Base-by-base conservation (phyloP, 2,113 vertebrate genomes). In the Poeciliopsis retropinna region DNA sequence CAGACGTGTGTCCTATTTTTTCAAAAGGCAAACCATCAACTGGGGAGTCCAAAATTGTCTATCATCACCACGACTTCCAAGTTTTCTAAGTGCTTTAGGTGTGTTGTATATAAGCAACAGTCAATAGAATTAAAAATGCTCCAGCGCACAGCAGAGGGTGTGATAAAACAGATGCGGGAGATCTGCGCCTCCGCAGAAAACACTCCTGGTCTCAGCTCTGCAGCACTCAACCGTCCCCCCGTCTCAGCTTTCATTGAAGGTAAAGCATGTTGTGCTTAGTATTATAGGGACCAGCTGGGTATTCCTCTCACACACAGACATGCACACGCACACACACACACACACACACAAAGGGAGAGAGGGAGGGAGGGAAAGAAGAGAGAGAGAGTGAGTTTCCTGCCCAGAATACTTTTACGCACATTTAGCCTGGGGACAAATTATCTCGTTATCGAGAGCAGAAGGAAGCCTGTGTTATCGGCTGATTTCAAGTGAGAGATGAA, bases 271-370 rank as follows among this genome's bases (percentile, higher is more conserved):
- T 83, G 89, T 88, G 89, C 90, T 89, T 89, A 82, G 87, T 92
- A 89, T 93, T 94, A 94, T 94, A 94, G 90, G 90, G 91, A 92
- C 87, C 90, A 90, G 88, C 88, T 85, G 90, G 85, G 76, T 92
- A 84, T 82, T 88, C 76, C 89, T 88, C 88, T 47, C 47, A 30
- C 64, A 31, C 70, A 0, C 73, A 41, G 39, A 54, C 61, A 71
- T 61, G 34, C 67, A 69, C 75, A 78, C 63, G 28, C 47, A 9
- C 65, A 39, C 11, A 60, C 70, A 11, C 75, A 7, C 75, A 10
- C 14, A 41, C 39, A 14, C 12, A 15, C 67, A 37, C 47, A 29
- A 11, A 32, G 47, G 25, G 60, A 64, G 64, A 34, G 15, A 32
- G 47, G 25, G 65, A 64, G 70, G 2, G 74, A 63, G 57, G 19